Evolutionary conservation across 2,113 vertebrate species (phyloP), one percentile per base, ranked within the genome.

Genomic region (Trematomus loennbergii): DNA sequence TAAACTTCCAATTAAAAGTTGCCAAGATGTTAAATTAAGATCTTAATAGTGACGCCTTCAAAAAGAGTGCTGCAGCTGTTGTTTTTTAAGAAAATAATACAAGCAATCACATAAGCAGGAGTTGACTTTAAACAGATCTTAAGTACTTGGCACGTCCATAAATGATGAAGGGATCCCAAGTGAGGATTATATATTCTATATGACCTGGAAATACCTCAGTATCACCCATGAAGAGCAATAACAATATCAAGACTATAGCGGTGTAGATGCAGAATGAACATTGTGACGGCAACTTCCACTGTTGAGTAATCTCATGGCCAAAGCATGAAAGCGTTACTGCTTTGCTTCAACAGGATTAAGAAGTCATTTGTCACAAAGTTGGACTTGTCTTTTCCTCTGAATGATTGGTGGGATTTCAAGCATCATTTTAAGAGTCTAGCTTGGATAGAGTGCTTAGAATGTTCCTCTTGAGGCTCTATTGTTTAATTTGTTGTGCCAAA

Each of bases 271-370:
- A 40, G 49, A 18, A 43, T 25, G 15, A n/a, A 25, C 29, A 52
- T 7, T 33, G 33, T 59, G 20, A 54, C 58, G 54, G 67, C 12
- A 60, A 20, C 60, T 40, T 20, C 20, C 16, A 53, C 9, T 67
- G 46, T 50, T 53, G 16, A 18, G 50, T 43, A 55, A 58, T 40
- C 2, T 12, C 5, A 54, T 7, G 22, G 16, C 33, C 3, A 64
- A 49, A 61, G 9, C 13, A 48, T 22, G 4, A 7, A 12, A 40
- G 20, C 17, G 61, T 45, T 22, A 29, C 33, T 9, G 62, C 46
- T 73, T 16, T 18, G n/a, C 55, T 54, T 69, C n/a, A 60, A 12
- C 8, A 16, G 72, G 64, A 75, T 63, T 57, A 69, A 43, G n/a
- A 16, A 57, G 22, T 57, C 67, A 71, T 74, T 22, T 22, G 40